phyloP scores from a whole-genome alignment of 2,797 vertebrate species.

The Thunnus albacares region DNA sequence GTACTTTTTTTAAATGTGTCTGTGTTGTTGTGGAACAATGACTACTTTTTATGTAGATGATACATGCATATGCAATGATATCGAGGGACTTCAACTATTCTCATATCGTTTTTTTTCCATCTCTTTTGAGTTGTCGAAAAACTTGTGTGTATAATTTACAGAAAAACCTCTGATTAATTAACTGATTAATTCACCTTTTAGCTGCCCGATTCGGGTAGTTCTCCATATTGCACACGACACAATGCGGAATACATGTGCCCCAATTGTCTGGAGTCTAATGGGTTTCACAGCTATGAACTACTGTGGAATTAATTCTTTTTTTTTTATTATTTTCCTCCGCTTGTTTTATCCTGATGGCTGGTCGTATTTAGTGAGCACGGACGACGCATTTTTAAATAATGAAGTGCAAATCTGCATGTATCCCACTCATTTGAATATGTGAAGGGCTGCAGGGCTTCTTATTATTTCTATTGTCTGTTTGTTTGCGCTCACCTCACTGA shows the following conservation, averaged over 20 bases:
- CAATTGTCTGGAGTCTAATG: constrained; percentile 67
- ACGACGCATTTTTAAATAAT: constrained; percentile 63
- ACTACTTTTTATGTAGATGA: constrained; percentile 2
- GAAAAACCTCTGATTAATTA: constrained; percentile 66
- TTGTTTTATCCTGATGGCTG: constrained; percentile 49
- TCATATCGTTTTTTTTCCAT: constrained; percentile 16
- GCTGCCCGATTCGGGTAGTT: constrained; percentile 5
- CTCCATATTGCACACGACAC: constrained; percentile 24
- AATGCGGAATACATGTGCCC: constrained; percentile 22
- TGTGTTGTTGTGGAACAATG: constrained; percentile 7
- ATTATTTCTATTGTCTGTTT: constrained; percentile 70
- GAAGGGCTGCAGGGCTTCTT: constrained; percentile 58
- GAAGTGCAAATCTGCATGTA: constrained; percentile 67
- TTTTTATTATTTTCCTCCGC: background rate
- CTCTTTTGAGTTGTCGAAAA: constrained; percentile 29
- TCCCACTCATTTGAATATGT: constrained; percentile 63
- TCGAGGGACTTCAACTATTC: constrained; percentile 10
- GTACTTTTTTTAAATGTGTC: background rate
- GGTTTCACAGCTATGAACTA: constrained; percentile 45
- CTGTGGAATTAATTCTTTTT: constrained; percentile 27
- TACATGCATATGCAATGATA: constrained; percentile 33
- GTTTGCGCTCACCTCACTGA: constrained; percentile 57
- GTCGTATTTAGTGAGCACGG: constrained; percentile 37
- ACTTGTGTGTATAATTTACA: constrained; percentile 24
- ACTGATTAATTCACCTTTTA: constrained; percentile 66